Percentiles rank a stretch among this genome's conserved stretches.
Conservation (phyloP, 2,888 invertebrate species). For the Plemyria rubiginata region DNA sequence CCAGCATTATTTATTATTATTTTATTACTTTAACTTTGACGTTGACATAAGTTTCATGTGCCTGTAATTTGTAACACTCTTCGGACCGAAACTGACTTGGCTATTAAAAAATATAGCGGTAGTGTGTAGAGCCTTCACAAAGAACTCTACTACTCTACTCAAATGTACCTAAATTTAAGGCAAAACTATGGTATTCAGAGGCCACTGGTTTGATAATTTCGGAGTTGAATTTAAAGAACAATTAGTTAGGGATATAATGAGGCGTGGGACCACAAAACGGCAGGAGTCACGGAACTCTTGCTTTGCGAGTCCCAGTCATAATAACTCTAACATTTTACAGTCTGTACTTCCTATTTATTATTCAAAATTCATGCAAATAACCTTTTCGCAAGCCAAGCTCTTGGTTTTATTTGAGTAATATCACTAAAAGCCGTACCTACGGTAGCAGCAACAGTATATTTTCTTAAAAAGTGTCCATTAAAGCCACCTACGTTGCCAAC, state of each 20-base stretch:
- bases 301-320: slow-evolving; percentile 3
- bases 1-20: too few relatives aligned
- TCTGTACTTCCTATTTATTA: slow-evolving; percentile 16
- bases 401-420: slow-evolving; percentile 30
- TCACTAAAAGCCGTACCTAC: slow-evolving; percentile 29
- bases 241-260: slow-evolving; percentile 11
- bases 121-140: too few relatives aligned
- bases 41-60: too few relatives aligned
- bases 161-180: not conserved
- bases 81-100: too few relatives aligned
- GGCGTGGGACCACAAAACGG: slow-evolving; percentile 4
- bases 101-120: too few relatives aligned
- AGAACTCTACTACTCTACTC: too few relatives aligned
- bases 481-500: slow-evolving; percentile 30
- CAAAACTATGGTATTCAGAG: not conserved
- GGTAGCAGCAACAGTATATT: slow-evolving; percentile 18
- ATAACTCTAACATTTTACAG: slow-evolving; percentile 24
- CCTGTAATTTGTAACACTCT: too few relatives aligned
- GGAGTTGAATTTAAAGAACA: slow-evolving; percentile 7
- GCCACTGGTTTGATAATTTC: not conserved
- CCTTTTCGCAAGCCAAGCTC: slow-evolving; percentile 7
- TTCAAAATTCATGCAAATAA: slow-evolving; percentile 31
- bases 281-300: slow-evolving; percentile 7
- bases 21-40: too few relatives aligned
- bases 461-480: slow-evolving; percentile 31